phyloP scores from a whole-genome alignment of 2,888 invertebrate species.

The Rotaria sp. region DNA sequence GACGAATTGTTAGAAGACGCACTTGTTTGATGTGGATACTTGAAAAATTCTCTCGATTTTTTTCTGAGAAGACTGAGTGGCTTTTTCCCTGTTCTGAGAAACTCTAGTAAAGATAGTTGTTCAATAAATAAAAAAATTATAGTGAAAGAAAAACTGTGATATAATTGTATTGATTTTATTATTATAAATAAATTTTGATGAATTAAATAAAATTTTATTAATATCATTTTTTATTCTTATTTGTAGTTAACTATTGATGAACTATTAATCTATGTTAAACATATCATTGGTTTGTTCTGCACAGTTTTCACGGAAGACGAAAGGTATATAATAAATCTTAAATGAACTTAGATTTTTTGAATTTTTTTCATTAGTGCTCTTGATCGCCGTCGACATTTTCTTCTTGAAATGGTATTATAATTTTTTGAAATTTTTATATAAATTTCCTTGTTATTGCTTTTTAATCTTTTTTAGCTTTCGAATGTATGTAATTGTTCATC shows the following conservation, averaged over 20 bases:
- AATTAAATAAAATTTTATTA: neutral
- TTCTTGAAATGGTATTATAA: neutral
- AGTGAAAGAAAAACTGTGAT: no score
- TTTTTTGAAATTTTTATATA: neutral
- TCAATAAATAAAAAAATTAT: no score
- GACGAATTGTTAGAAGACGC: no score
- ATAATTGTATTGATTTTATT: no score
- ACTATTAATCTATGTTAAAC: neutral
- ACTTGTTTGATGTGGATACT: no score
- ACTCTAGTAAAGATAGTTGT: no score
- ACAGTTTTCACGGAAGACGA: neutral
- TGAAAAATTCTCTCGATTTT: no score
- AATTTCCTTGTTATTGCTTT: neutral
- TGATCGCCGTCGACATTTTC: conserved; percentile 5
- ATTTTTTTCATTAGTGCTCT: neutral
- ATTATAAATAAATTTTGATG: neutral
- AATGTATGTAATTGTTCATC: neutral
- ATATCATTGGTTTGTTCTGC: neutral
- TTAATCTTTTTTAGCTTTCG: neutral
- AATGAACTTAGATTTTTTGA: neutral
- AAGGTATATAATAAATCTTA: neutral
- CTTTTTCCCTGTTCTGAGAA: no score
- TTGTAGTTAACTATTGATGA: neutral
- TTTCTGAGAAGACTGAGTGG: no score
- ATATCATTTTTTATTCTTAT: neutral